Conservation (phyloP, 53 echinoderm and acorn worm species). For the Patiria pectinifera region DNA sequence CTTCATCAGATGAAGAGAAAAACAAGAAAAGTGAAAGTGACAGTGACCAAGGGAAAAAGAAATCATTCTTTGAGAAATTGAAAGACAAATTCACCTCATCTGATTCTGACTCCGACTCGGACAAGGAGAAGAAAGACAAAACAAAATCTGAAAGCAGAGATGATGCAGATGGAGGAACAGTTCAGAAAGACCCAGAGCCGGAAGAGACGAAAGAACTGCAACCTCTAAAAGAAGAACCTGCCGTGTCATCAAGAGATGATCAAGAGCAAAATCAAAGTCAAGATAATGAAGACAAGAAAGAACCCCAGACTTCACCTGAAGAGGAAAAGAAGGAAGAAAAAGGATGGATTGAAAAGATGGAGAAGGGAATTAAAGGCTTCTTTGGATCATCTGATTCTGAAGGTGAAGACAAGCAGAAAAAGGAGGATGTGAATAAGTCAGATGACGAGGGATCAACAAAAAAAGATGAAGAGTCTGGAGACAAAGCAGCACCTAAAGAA, state of each 20-base stretch:
- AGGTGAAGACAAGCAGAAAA: constrained; percentile 13
- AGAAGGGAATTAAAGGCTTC: background rate
- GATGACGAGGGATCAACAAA: too few relatives aligned
- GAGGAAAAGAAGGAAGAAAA: constrained; percentile 24
- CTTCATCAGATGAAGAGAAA: background rate
- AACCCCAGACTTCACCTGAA: constrained; percentile 45
- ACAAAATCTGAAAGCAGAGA: background rate
- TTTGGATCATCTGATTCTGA: constrained; percentile 26
- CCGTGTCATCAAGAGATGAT: background rate
- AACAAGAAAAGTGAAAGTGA: background rate
- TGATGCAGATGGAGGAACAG: background rate
- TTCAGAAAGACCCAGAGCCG: background rate
- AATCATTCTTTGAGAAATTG: constrained; percentile 33
- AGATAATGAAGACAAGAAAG: constrained; percentile 18
- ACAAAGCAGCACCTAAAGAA: constrained; percentile 12
- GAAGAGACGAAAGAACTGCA: constrained; percentile 8
- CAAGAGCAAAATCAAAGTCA: constrained; percentile 47
- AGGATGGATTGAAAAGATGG: background rate
- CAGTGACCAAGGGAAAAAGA: background rate
- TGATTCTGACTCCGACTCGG: constrained; percentile 33
- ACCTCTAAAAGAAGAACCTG: constrained; percentile 21
- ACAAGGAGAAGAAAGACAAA: background rate
- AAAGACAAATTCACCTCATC: constrained; percentile 35
- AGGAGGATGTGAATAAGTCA: too few relatives aligned
- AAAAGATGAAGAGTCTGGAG: background rate